Base-by-base conservation (phyloP, 2,888 invertebrate genomes). In the Ametastegia equiseti region DNA sequence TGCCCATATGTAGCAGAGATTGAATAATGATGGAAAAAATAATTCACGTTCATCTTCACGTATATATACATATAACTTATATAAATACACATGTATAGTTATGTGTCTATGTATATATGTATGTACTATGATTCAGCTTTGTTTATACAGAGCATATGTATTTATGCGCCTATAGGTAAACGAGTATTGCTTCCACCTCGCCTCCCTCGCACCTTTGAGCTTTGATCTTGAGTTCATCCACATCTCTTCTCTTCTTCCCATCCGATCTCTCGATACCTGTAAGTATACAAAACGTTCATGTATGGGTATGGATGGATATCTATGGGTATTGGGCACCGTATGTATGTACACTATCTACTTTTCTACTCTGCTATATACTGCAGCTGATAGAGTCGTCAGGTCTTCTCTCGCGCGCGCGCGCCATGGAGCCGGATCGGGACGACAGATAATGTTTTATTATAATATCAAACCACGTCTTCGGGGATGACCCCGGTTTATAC, bases 381-480 rank as follows among this genome's bases (percentile, higher is more conserved):
- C 15, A 57, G 36, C 50, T 50, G 88, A 88, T 88, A 87, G 87
- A 88, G 88, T 88, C 88, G 88, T 88, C 88, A 87, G 86, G 85
- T 86, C 54, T 33, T n/a, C n/a, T 54, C 23, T 23, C 54, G 54
- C 19, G 9, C 30, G 33, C 19, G 15, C 73, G 54, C 36, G 23
- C 86, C 87, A 84, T 85, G 86, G n/a, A n/a, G n/a, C n/a, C n/a
- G 86, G 86, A 87, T 87, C 86, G 87, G 87, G 85, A 84, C 57
- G 77, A 63, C 81, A 77, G 81, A 81, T 81, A 81, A 81, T 75
- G 75, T 87, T 87, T 87, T 87, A 87, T 87, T 87, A 85, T 87
- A 86, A 86, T 87, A 87, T 87, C 87, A 87, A 87, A 54, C 84
- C 83, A 83, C 84, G 83, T 82, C 82, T 80, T 81, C 80, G 65